A percentile compares a stretch with the other conserved stretches of the same genome.
phyloP scores from a whole-genome alignment of 2,888 invertebrate species.

The Icerya purchasi region DNA sequence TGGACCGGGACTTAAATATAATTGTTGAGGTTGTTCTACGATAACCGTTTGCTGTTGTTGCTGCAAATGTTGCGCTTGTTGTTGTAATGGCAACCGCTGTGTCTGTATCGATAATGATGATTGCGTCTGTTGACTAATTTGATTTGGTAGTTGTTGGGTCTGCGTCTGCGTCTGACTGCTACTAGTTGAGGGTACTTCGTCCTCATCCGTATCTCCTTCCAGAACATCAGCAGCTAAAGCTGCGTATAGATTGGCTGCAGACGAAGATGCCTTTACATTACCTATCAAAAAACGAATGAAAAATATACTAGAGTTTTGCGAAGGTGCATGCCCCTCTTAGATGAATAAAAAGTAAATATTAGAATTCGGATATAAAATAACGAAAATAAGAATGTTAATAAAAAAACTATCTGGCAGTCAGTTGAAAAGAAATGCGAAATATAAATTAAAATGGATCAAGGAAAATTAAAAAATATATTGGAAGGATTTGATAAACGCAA shows the following conservation, averaged over 20 bases:
- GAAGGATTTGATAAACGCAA: not conserved
- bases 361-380: too few relatives aligned
- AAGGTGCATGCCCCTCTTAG: too few relatives aligned
- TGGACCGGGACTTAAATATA: conserved; percentile 6
- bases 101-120: not conserved
- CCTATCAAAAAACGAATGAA: too few relatives aligned
- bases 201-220: conserved; percentile 43
- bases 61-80: conserved; percentile 19
- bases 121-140: conserved; percentile 7
- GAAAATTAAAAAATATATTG: not conserved
- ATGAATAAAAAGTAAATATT: too few relatives aligned
- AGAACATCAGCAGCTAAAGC: conserved; percentile 64
- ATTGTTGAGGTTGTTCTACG: conserved; percentile 24
- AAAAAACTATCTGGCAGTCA: too few relatives aligned
- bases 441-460: not conserved
- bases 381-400: too few relatives aligned
- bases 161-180: conserved; percentile 10
- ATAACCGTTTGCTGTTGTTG: conserved; percentile 21
- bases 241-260: conserved; percentile 65
- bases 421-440: not conserved
- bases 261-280: conserved; percentile 38
- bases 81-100: conserved; percentile 15
- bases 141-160: conserved; percentile 12
- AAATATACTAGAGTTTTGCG: too few relatives aligned
- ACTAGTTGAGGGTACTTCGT: conserved; percentile 18